Conservation (phyloP, 2,888 invertebrate species). For the Ochlodes sylvanus region DNA sequence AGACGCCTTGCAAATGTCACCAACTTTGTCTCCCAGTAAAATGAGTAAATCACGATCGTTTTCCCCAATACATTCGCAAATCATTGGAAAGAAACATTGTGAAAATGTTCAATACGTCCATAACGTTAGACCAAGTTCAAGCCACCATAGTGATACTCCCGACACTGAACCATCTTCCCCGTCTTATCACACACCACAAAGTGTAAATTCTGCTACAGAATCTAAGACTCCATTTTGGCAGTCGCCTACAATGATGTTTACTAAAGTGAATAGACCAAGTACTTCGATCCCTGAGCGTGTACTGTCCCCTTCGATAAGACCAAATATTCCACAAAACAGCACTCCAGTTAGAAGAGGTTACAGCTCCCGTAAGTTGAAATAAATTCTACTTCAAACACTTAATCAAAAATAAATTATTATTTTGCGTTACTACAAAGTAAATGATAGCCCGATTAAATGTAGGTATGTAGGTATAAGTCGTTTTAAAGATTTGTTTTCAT, state of each 20-base stretch:
- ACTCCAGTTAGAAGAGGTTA: constrained; percentile 47
- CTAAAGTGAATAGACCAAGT: constrained; percentile 42
- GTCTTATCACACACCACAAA: constrained; percentile 46
- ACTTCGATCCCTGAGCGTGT: background rate
- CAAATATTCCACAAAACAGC: constrained; percentile 34
- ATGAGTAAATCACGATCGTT: constrained; percentile 15
- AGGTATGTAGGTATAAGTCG: too few species aligned
- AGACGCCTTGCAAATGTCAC: constrained; percentile 3
- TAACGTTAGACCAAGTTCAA: constrained; percentile 2
- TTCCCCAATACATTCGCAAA: background rate
- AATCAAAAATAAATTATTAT: too few species aligned
- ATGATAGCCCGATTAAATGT: background rate
- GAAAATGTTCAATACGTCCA: constrained; percentile 15
- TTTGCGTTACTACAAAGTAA: background rate
- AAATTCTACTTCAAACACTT: background rate
- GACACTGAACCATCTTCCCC: constrained; percentile 43
- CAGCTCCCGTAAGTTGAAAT: constrained; percentile 54
- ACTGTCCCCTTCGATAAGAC: constrained; percentile 13
- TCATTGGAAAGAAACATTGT: background rate
- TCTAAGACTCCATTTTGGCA: constrained; percentile 45
- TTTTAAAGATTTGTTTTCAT: background rate
- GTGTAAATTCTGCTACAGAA: constrained; percentile 38
- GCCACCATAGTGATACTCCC: constrained; percentile 15
- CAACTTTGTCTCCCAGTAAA: background rate
- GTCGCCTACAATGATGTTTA: constrained; percentile 50